Percentiles rank a stretch among this genome's conserved stretches.
Evolutionary conservation across 1,140 invertebrate species (phyloP).

Genomic region (Ceratosolen fusciceps): DNA sequence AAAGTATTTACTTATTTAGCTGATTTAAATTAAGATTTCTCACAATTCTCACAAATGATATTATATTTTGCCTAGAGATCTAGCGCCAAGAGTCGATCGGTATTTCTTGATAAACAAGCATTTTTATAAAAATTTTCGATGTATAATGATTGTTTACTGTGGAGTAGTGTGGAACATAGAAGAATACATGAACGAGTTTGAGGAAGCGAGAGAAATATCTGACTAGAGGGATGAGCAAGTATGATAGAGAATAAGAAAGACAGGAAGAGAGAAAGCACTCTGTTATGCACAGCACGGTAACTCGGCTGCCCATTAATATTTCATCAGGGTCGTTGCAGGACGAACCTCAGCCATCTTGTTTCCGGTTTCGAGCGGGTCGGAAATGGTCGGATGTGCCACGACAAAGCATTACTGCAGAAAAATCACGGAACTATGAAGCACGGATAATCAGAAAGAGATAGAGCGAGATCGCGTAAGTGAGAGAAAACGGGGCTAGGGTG

Average conservation of each 20-base stretch:
- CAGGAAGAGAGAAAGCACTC: not conserved
- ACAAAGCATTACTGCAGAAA: conserved; percentile 68
- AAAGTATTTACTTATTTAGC: too few species aligned
- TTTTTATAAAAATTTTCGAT: too few species aligned
- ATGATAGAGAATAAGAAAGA: not conserved
- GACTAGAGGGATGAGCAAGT: not conserved
- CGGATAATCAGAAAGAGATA: conserved; percentile 63
- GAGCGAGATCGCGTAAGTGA: too few species aligned
- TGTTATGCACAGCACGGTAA: not conserved
- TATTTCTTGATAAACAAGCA: too few species aligned
- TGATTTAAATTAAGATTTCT: too few species aligned
- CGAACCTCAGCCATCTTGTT: conserved; percentile 66
- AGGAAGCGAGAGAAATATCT: not conserved
- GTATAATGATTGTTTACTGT: too few species aligned
- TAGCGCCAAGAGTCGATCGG: too few species aligned
- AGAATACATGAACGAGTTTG: not conserved
- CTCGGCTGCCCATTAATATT: conserved; percentile 69
- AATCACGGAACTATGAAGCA: conserved; percentile 67
- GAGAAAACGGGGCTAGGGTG: conserved; percentile 43
- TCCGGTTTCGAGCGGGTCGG: conserved; percentile 63
- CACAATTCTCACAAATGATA: too few species aligned
- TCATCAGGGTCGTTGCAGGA: conserved; percentile 60
- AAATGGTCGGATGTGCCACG: conserved; percentile 66
- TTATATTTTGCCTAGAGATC: too few species aligned
- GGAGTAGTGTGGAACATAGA: too few species aligned